These are phyloP conservation scores for Eulemur coronatus DNA, from an alignment of 2,797 vertebrate genomes.

Conservation along the genomic window DNA sequence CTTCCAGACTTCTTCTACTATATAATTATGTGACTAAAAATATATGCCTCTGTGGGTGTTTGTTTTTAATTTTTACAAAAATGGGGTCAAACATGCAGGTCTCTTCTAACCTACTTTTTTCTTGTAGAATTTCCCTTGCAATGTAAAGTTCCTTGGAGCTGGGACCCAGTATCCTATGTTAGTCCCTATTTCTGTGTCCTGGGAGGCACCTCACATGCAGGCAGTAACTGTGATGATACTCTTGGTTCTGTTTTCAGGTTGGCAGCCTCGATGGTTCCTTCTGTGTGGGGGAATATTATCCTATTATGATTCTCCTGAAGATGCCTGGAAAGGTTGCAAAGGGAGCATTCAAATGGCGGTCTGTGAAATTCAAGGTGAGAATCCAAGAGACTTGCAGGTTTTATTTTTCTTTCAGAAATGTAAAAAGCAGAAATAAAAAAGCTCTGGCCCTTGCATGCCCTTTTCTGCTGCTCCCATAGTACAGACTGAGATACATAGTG, in stretches of 20 bases:
- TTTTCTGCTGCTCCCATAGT: neutral
- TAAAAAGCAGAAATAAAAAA: neutral
- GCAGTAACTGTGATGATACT: neutral
- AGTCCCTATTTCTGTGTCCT: neutral
- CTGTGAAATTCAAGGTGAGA: constrained; percentile 98
- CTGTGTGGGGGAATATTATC: constrained; percentile 97
- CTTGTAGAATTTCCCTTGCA: neutral
- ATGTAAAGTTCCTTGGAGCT: neutral
- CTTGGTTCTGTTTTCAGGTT: constrained; percentile 88
- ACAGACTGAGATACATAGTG: neutral
- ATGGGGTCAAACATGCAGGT: neutral
- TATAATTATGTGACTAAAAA: neutral
- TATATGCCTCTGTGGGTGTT: neutral
- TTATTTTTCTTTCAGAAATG: neutral
- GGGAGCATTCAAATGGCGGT: constrained; percentile 99
- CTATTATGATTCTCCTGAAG: constrained; percentile 98
- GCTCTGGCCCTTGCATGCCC: neutral
- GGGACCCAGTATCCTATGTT: neutral
- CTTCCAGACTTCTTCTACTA: neutral
- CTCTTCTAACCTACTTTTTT: neutral
- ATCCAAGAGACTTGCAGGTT: neutral
- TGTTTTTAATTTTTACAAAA: constrained; percentile 27
- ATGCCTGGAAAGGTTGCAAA: constrained; percentile 99
- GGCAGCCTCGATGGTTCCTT: constrained; percentile 99
- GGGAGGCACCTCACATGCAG: neutral